These are phyloP conservation scores for Anoplophora glabripennis DNA, from an alignment of 1,140 invertebrate species.

Conservation along the genomic window DNA sequence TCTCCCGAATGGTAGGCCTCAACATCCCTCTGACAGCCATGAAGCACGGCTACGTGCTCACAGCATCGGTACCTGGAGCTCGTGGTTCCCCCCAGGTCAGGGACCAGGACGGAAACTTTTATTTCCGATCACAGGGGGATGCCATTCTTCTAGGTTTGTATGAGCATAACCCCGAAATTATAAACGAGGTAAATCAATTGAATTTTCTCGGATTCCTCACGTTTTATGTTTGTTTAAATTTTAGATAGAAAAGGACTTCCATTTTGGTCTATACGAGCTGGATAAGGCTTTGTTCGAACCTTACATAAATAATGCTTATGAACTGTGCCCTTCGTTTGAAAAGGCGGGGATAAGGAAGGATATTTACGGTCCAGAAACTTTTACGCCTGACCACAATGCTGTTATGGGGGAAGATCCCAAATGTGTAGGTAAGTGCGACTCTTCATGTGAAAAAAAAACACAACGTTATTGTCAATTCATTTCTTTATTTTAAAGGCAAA, in stretches of 20 bases:
- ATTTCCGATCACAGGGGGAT: conserved; percentile 80
- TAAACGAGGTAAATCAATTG: conserved; percentile 62
- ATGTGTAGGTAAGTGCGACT: conserved; percentile 49
- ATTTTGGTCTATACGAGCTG: conserved; percentile 80
- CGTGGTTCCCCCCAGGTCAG: conserved; percentile 74
- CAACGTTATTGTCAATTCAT: no score
- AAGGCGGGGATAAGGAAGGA: conserved; percentile 79
- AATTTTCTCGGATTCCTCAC: not conserved
- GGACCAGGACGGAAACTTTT: conserved; percentile 81
- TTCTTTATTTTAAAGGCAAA: no score
- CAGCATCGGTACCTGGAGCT: conserved; percentile 70
- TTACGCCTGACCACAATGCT: conserved; percentile 88
- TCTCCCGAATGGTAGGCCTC: conserved; percentile 69
- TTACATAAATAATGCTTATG: conserved; percentile 70
- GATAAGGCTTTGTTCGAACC: conserved; percentile 79
- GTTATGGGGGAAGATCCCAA: conserved; percentile 69
- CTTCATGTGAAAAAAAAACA: not conserved
- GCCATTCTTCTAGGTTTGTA: conserved; percentile 82
- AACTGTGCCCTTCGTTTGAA: conserved; percentile 70
- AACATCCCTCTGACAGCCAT: conserved; percentile 75
- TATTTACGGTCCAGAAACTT: conserved; percentile 81
- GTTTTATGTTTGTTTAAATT: conserved; percentile 20
- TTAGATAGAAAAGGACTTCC: conserved; percentile 70
- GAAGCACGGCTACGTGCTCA: conserved; percentile 86
- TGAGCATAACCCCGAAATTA: conserved; percentile 77